Evolutionary conservation across 2,888 invertebrate species (phyloP), one percentile per base, ranked within the genome.

Genomic region (Maniola hyperantus): DNA sequence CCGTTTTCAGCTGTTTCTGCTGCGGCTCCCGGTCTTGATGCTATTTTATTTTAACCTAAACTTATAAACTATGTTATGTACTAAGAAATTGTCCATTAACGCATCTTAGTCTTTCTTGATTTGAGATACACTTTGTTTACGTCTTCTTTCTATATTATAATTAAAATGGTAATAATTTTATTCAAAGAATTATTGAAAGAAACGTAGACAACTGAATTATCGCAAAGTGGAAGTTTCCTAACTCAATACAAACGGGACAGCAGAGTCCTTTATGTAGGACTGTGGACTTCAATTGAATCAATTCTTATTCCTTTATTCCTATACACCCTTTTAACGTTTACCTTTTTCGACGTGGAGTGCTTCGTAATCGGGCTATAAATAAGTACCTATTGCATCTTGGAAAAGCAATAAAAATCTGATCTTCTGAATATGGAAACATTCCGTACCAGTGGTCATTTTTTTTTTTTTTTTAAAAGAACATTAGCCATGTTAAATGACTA

Each of bases 281-380:
- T 20, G 4, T 57, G 42, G 57, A 26, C 57, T 57, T 39, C 18
- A 57, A 57, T 57, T 57, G 57, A 57, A 57, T 57, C 57, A 57
- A 57, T 57, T 57, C 42, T 57, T 13, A 57, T 57, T 15, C 55
- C 36, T 55, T 55, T 55, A 55, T 55, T 57, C 42, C 57, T 42
- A 26, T 57, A 57, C 57, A 57, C 57, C 57, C 57, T 57, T 57
- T 57, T 57, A 57, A 42, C 39, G 6, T 57, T 57, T 42, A 15
- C 57, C 57, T 39, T 42, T 20, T 57, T n/a, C 39, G 11, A 20
- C 42, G 57, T 57, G 20, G 42, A 39, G 20, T 20, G 39, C 20
- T 18, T 57, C 39, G 13, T 20, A 57, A 20, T 0, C 11, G 6
- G 54, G 0, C 15, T 36, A 10, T 36, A 18, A 55, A 48, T 48